phyloP scores from a whole-genome alignment of 2,888 invertebrate species.

The Amitus sp. region DNA sequence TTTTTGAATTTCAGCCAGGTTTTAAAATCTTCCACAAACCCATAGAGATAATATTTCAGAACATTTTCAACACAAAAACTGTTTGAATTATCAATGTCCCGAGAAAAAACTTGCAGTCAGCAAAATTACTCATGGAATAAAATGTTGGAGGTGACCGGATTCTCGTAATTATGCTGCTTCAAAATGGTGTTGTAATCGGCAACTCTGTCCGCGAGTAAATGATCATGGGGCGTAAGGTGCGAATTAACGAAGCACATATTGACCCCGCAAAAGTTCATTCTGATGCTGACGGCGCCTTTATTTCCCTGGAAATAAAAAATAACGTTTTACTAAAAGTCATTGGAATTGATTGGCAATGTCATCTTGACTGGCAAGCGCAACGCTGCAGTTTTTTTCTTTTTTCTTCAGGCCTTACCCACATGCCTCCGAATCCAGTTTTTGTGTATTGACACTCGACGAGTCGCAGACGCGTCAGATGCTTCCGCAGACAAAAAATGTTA shows the following conservation, averaged over 20 bases:
- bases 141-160: slow-evolving; percentile 82
- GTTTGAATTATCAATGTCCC: too few relatives aligned
- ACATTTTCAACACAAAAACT: too few relatives aligned
- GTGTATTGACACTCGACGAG: slow-evolving; percentile 90
- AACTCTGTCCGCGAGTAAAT: slow-evolving; percentile 83
- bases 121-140: slow-evolving; percentile 92
- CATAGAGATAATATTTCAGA: too few relatives aligned
- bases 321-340: background rate
- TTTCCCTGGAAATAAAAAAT: slow-evolving; percentile 76
- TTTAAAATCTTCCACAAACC: too few relatives aligned
- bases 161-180: slow-evolving; percentile 83
- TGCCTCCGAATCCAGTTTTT: slow-evolving; percentile 88
- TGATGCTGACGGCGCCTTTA: slow-evolving; percentile 91
- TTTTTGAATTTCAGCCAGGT: too few relatives aligned
- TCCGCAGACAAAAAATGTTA: slow-evolving; percentile 80
- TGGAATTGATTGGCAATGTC: background rate
- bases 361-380: too few relatives aligned
- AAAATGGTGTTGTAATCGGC: slow-evolving; percentile 89
- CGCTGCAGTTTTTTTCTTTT: too few relatives aligned
- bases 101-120: too few relatives aligned
- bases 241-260: slow-evolving; percentile 89
- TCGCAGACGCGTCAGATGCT: slow-evolving; percentile 82
- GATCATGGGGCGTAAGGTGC: slow-evolving; percentile 91
- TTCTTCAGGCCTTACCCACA: slow-evolving; percentile 91
- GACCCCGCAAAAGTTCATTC: slow-evolving; percentile 88